These are phyloP conservation scores for Xanthia icteritia DNA, from an alignment of 2,888 invertebrate genomes.

Conservation along the genomic window DNA sequence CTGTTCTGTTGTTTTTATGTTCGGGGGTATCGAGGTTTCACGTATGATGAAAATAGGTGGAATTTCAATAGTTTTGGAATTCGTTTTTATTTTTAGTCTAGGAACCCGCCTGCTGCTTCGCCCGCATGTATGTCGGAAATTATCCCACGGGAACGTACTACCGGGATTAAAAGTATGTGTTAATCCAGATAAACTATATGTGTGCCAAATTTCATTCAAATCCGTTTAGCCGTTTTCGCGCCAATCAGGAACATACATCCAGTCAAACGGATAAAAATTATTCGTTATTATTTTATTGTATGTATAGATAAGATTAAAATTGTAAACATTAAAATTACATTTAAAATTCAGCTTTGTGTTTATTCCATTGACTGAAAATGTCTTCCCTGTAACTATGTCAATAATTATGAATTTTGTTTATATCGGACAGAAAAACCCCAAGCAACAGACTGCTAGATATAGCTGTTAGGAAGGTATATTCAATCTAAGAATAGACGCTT, in stretches of 20 bases:
- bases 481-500: neutral
- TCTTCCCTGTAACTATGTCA: neutral
- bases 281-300: neutral
- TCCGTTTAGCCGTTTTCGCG: neutral
- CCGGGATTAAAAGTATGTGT: neutral
- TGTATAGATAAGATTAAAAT: neutral
- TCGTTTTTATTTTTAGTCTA: neutral
- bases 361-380: neutral
- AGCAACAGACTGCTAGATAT: too few relatives aligned
- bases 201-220: neutral
- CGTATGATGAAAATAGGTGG: neutral
- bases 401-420: neutral
- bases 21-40: conserved; percentile 2
- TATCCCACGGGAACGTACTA: neutral
- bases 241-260: neutral
- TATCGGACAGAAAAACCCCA: neutral
- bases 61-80: neutral
- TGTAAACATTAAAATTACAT: neutral
- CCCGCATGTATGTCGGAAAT: neutral
- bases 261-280: neutral
- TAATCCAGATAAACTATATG: too few relatives aligned
- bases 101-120: neutral
- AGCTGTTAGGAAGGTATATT: neutral
- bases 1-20: conserved; percentile 55
- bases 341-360: neutral